Evolutionary conservation across 53 echinoderm and acorn worm genomes (phyloP).

Genomic region (Pentamera pediparva): DNA sequence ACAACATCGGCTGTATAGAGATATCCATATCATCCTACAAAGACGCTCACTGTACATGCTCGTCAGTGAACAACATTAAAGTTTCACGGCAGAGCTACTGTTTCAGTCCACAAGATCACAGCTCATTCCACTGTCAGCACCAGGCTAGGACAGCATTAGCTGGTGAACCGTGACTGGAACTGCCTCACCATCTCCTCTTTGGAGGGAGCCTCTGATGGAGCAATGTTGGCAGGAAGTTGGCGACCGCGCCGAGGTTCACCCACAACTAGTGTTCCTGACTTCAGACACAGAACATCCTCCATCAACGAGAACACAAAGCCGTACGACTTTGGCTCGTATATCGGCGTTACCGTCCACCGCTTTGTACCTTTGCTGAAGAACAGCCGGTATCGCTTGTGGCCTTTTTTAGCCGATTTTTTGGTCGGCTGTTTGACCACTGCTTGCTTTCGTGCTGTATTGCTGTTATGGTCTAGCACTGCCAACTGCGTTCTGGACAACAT

Average conservation of each 20-base stretch:
- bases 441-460: background rate
- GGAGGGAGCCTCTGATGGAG: background rate
- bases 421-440: background rate
- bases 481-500: constrained; percentile 8
- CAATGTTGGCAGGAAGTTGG: background rate
- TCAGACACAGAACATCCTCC: background rate
- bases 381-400: background rate
- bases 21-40: too few relatives aligned
- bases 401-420: background rate
- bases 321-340: background rate
- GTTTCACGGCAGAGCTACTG: too few relatives aligned
- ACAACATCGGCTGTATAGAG: too few relatives aligned
- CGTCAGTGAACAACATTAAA: too few relatives aligned
- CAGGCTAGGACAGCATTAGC: too few relatives aligned
- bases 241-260: background rate
- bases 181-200: background rate
- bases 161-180: constrained; percentile 5
- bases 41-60: too few relatives aligned
- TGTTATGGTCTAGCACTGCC: constrained; percentile 8
- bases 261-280: background rate
- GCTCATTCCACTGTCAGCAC: too few relatives aligned
- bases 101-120: too few relatives aligned
- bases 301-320: background rate
- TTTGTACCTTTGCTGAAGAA: background rate
- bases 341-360: background rate